These are phyloP conservation scores for Tenodera sinensis DNA, from an alignment of 2,888 invertebrate species.

Conservation along the genomic window DNA sequence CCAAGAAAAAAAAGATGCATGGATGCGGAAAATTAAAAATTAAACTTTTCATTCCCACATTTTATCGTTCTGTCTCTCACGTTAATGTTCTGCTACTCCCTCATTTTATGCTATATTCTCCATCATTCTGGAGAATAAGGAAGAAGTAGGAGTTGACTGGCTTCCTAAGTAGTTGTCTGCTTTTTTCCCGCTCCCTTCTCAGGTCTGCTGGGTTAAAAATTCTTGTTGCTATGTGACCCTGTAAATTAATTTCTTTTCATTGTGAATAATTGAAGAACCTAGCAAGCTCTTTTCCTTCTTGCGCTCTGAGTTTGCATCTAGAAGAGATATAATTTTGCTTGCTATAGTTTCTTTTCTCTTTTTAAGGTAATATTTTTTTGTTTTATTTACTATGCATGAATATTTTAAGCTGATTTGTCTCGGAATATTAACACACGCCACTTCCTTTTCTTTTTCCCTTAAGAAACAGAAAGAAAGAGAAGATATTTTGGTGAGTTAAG, in stretches of 20 bases:
- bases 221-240: not conserved
- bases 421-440: not conserved
- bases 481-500: not conserved
- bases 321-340: not conserved
- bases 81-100: not conserved
- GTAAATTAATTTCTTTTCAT: not conserved
- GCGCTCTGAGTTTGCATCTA: not conserved
- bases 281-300: not conserved
- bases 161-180: not conserved
- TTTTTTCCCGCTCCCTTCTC: not conserved
- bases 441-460: not conserved
- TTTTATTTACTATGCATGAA: not conserved
- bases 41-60: slow-evolving; percentile 14
- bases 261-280: not conserved
- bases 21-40: slow-evolving; percentile 11
- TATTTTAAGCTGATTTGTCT: not conserved
- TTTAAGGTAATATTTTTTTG: not conserved
- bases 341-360: not conserved
- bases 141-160: not conserved
- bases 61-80: not conserved
- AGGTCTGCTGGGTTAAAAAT: not conserved
- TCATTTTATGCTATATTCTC: not conserved
- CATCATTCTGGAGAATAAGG: not conserved
- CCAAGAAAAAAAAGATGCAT: not conserved
- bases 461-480: not conserved